Evolutionary conservation across 2,888 invertebrate species (phyloP), one percentile per base, ranked within the genome.

Genomic region (Platycheirus rosarum): DNA sequence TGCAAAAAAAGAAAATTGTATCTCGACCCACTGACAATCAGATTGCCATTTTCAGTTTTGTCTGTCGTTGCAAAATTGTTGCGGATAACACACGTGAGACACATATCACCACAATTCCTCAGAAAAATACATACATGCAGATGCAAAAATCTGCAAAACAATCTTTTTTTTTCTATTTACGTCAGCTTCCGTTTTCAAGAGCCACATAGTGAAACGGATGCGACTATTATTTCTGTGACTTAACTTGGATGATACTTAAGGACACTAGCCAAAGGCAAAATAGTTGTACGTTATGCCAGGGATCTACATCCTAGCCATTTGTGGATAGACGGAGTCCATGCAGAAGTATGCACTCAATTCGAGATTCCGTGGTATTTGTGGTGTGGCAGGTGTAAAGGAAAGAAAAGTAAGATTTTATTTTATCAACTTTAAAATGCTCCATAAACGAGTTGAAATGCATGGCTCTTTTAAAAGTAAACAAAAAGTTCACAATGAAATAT

Each of bases 221-320:
- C 46, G n/a, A 42, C 63, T 42, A 75, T 69, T 75, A 79, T 75
- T 75, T 48, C 14, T 49, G 32, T 32, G 75, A 63, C 79, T 80
- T 69, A 69, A 57, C 53, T 37, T 18, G 62, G 62, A 75, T 80
- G 75, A 80, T 70, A 75, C 69, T 49, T 57, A 70, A n/a, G n/a
- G 55, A 63, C 62, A 40, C 11, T 40, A 20, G 75, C 74, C 62
- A 49, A 57, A 35, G 62, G 73, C 63, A 62, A 37, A 74, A 68
- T 35, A 68, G 40, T 69, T 40, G 55, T 68, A 26, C 18, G 55
- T 68, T 48, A 74, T 69, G 42, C 37, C 44, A 63, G 57, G 23
- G 55, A 48, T 51, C 40, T 42, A 48, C 55, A 40, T 63, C 37
- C 55, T 44, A 14, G 44, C 68, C 35, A 35, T 70, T 70, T 68